These are phyloP conservation scores for Ginglymostoma cirratum DNA, from an alignment of 2,113 vertebrate species.

Conservation along the genomic window DNA sequence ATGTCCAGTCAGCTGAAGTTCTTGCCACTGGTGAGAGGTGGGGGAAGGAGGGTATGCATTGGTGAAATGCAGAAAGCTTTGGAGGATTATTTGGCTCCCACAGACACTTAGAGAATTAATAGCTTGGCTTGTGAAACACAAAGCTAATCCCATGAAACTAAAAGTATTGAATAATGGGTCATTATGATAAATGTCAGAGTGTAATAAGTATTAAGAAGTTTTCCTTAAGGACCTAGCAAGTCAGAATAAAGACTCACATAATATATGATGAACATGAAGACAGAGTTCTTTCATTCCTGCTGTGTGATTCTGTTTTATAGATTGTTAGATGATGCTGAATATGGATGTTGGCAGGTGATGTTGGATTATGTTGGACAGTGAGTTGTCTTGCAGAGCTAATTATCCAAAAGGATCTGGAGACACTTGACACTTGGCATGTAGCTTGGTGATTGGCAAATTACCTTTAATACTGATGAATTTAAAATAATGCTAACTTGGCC, in stretches of 20 bases:
- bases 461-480: conserved; percentile 17
- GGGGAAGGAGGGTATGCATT: not conserved
- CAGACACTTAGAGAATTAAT: not conserved
- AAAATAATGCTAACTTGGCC: not conserved
- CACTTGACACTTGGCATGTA: conserved; percentile 5
- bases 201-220: not conserved
- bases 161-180: not conserved
- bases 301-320: not conserved
- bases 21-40: not conserved
- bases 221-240: not conserved
- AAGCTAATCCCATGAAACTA: not conserved
- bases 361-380: not conserved
- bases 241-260: not conserved
- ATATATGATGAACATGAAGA: not conserved
- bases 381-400: conserved; percentile 6
- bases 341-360: conserved; percentile 6
- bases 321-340: conserved; percentile 18
- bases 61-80: not conserved
- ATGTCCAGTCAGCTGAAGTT: not conserved
- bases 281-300: not conserved
- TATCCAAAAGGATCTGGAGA: conserved; percentile 13
- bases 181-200: not conserved
- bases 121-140: not conserved
- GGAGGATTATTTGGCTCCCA: too few relatives aligned
- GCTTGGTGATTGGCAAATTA: conserved; percentile 29